These are phyloP conservation scores for Drosophila bifasciata DNA, from an alignment of 1,140 invertebrate species.

Conservation along the genomic window DNA sequence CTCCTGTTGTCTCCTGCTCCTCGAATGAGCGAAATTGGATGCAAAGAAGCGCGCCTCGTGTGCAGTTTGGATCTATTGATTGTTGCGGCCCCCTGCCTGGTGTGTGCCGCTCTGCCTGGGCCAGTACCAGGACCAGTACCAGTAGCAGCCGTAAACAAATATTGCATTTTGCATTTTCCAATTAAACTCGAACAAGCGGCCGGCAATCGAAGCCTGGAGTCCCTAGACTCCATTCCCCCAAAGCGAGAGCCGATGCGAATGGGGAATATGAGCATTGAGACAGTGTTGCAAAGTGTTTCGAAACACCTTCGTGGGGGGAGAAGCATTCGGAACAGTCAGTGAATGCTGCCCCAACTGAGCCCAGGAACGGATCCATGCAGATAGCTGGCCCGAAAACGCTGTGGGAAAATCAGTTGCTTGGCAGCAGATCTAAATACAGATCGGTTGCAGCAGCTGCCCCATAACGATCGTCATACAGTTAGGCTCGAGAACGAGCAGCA, in stretches of 20 bases:
- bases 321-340: too few species aligned
- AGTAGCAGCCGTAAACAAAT: slow-evolving; percentile 55
- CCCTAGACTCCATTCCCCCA: too few species aligned
- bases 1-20: not conserved
- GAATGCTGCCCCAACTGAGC: not conserved
- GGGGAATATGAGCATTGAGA: too few species aligned
- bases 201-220: slow-evolving; percentile 34
- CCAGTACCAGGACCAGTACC: slow-evolving; percentile 24
- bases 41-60: slow-evolving; percentile 40
- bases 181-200: slow-evolving; percentile 72
- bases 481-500: slow-evolving; percentile 16
- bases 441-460: slow-evolving; percentile 17
- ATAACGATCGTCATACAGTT: slow-evolving; percentile 25
- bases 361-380: slow-evolving; percentile 2
- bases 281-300: too few species aligned
- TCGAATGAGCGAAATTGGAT: slow-evolving; percentile 62
- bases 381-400: not conserved
- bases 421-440: slow-evolving; percentile 16
- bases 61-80: slow-evolving; percentile 78
- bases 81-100: slow-evolving; percentile 16
- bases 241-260: too few species aligned
- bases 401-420: slow-evolving; percentile 22
- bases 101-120: slow-evolving; percentile 5
- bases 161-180: slow-evolving; percentile 77
- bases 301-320: not conserved